Evolutionary conservation across 2,797 vertebrate genomes (phyloP).

Genomic region (Malacoraja senta): DNA sequence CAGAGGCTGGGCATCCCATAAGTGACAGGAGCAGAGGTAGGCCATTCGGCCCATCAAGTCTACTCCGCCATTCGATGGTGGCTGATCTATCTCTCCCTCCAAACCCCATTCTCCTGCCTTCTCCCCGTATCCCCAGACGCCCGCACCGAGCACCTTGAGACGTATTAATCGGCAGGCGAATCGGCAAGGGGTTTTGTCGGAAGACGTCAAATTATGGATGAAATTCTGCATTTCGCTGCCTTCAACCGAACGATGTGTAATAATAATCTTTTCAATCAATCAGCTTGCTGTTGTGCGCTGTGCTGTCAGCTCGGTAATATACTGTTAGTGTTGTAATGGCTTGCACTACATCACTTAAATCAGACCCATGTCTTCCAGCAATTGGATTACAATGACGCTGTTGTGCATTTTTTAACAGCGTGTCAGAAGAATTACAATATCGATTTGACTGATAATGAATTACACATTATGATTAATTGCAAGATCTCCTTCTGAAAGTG

Average conservation of each 20-base stretch:
- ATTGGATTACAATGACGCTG: slow-evolving; percentile 29
- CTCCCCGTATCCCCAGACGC: too few species aligned
- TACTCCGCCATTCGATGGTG: too few species aligned
- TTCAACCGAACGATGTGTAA: slow-evolving; percentile 18
- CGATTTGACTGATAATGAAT: slow-evolving; percentile 31
- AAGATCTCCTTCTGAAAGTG: slow-evolving; percentile 2
- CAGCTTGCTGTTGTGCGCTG: slow-evolving; percentile 7
- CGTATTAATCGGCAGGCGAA: not conserved
- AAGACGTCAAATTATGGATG: not conserved
- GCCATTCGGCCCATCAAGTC: too few species aligned
- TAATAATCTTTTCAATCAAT: slow-evolving; percentile 37
- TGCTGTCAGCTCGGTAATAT: slow-evolving; percentile 33
- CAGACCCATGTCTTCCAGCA: slow-evolving; percentile 24
- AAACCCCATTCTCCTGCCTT: too few species aligned
- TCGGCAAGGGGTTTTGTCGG: slow-evolving; percentile 7
- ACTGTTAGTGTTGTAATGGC: slow-evolving; percentile 25
- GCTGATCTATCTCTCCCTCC: too few species aligned
- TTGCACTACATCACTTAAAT: slow-evolving; percentile 36
- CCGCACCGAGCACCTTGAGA: not conserved
- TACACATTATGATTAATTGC: slow-evolving; percentile 29
- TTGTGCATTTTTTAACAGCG: slow-evolving; percentile 1
- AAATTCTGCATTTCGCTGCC: slow-evolving; percentile 2
- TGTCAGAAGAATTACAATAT: slow-evolving; percentile 26
- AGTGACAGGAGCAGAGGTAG: too few species aligned
- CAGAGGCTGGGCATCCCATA: too few species aligned